These are phyloP conservation scores for Artibeus lituratus DNA, from an alignment of 2,797 vertebrate genomes.

Conservation along the genomic window DNA sequence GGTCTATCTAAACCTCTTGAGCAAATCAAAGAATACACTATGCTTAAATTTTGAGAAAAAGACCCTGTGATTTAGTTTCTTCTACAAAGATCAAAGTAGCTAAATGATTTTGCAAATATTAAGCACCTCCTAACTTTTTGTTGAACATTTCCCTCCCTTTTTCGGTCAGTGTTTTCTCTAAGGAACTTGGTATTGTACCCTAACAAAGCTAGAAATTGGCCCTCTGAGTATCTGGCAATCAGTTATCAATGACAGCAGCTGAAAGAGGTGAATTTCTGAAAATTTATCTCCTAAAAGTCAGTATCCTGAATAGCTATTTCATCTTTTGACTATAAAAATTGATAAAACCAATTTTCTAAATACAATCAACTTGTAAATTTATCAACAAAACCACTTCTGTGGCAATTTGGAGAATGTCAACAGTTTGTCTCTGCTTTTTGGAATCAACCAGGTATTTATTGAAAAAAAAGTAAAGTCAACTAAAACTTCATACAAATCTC, in stretches of 20 bases:
- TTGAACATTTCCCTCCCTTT: not conserved
- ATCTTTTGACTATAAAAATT: not conserved
- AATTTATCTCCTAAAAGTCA: not conserved
- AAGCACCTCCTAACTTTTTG: not conserved
- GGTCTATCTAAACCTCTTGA: not conserved
- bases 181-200: not conserved
- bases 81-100: not conserved
- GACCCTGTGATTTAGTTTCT: not conserved
- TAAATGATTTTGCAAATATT: not conserved
- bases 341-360: not conserved
- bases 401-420: not conserved
- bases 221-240: not conserved
- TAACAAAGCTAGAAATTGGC: not conserved
- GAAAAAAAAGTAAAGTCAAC: not conserved
- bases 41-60: not conserved
- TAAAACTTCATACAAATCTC: not conserved
- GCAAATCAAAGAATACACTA: not conserved
- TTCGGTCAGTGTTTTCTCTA: not conserved
- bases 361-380: not conserved
- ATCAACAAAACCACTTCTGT: not conserved
- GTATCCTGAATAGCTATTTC: not conserved
- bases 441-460: not conserved
- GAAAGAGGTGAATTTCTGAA: not conserved
- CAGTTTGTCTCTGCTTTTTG: not conserved
- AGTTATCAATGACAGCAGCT: not conserved